Evolutionary conservation across 2,888 invertebrate genomes (phyloP).

Genomic region (Apotomis capreana): DNA sequence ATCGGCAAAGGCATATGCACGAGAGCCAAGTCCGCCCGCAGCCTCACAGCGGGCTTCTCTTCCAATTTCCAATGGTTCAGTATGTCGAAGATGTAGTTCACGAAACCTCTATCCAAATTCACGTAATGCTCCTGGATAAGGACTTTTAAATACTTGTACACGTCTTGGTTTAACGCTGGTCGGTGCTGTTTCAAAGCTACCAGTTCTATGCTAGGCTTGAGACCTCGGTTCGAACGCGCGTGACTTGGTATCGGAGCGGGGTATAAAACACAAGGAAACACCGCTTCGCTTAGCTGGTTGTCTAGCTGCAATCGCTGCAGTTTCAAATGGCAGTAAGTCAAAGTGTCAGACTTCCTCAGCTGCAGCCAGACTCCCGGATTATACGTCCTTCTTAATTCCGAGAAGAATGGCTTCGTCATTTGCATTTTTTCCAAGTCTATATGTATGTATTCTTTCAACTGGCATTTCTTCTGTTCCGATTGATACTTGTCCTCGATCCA

Average conservation of each 20-base stretch:
- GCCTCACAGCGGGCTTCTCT: constrained; percentile 82
- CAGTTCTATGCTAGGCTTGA: constrained; percentile 85
- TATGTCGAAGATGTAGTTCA: constrained; percentile 84
- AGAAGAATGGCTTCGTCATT: constrained; percentile 93
- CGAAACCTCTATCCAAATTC: constrained; percentile 88
- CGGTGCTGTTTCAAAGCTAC: constrained; percentile 80
- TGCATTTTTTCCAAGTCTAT: constrained; percentile 93
- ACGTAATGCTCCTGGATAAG: constrained; percentile 86
- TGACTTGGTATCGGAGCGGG: constrained; percentile 84
- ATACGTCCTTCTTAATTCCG: constrained; percentile 88
- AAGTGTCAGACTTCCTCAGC: constrained; percentile 86
- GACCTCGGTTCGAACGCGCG: constrained; percentile 53
- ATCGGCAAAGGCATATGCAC: constrained; percentile 84
- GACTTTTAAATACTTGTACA: constrained; percentile 85
- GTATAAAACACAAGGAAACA: constrained; percentile 87
- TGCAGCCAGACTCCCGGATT: constrained; percentile 90
- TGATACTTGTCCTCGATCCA: constrained; percentile 93
- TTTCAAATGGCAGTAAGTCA: constrained; percentile 86
- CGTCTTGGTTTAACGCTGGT: constrained; percentile 78
- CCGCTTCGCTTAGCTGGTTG: constrained; percentile 88
- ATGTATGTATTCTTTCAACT: constrained; percentile 90
- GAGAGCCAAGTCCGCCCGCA: constrained; percentile 82
- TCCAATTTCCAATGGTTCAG: constrained; percentile 84
- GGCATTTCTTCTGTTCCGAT: constrained; percentile 87
- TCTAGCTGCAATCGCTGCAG: constrained; percentile 88